Percentiles rank a stretch among this genome's conserved stretches.
Evolutionary conservation across 2,888 invertebrate genomes (phyloP).

Genomic region (Endotricha flammealis): DNA sequence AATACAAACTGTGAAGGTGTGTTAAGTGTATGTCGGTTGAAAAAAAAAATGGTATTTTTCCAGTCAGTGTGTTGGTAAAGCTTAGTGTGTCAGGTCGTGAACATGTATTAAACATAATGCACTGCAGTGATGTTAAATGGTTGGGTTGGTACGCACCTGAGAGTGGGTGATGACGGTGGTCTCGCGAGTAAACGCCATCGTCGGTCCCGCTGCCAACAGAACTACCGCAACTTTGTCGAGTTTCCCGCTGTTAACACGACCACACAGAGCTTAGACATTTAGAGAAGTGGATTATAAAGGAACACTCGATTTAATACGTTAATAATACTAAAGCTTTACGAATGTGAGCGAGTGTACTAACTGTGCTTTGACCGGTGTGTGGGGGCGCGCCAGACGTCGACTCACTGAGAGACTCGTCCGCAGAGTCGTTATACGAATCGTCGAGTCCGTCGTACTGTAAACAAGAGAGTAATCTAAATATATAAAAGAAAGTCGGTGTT

Average conservation of each 20-base stretch:
- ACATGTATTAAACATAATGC: conserved; percentile 10
- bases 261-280: conserved; percentile 3
- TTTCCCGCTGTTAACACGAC: conserved; percentile 47
- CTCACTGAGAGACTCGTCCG: conserved; percentile 76
- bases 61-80: not conserved
- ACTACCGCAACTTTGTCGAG: conserved; percentile 67
- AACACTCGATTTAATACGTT: not conserved
- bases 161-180: conserved; percentile 57
- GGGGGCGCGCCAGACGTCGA: conserved; percentile 76
- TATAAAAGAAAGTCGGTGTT: too few species aligned
- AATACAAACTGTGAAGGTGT: conserved; percentile 5
- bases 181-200: conserved; percentile 62
- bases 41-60: not conserved
- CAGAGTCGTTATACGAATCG: conserved; percentile 82
- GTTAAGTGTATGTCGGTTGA: not conserved
- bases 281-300: not conserved
- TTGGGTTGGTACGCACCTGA: conserved; percentile 40
- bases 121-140: conserved; percentile 4
- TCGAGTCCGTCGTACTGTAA: conserved; percentile 86
- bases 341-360: conserved; percentile 31
- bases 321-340: not conserved
- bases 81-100: conserved; percentile 7
- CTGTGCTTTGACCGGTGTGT: conserved; percentile 46
- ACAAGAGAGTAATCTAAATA: conserved; percentile 13
- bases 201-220: conserved; percentile 65